These are phyloP conservation scores for Elegia similella DNA, from an alignment of 2,888 invertebrate species.

Conservation along the genomic window DNA sequence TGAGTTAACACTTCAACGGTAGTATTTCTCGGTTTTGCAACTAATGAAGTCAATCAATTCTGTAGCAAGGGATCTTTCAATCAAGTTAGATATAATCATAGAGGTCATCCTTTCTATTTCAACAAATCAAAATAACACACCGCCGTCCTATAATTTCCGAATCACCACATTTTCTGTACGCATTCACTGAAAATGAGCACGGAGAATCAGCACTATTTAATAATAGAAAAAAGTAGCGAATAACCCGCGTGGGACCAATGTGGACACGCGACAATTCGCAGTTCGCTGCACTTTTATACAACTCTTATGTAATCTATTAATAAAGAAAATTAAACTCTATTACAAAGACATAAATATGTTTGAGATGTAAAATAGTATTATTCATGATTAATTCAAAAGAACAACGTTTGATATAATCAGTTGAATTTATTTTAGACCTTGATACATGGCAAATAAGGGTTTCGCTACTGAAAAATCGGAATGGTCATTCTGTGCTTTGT, in stretches of 20 bases:
- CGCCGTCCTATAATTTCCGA: slow-evolving; percentile 37
- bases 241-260: slow-evolving; percentile 37
- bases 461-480: no score
- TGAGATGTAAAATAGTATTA: not conserved
- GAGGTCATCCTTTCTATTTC: not conserved
- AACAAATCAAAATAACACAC: slow-evolving; percentile 22
- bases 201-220: slow-evolving; percentile 27
- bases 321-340: not conserved
- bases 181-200: slow-evolving; percentile 26
- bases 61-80: no score
- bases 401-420: not conserved
- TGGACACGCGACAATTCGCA: slow-evolving; percentile 24
- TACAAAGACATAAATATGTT: not conserved
- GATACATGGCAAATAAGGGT: no score
- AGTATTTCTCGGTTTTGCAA: no score
- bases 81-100: no score
- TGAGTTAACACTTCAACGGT: no score
- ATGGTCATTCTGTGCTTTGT: no score
- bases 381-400: not conserved
- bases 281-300: slow-evolving; percentile 22
- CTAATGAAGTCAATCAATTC: no score
- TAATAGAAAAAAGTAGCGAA: slow-evolving; percentile 28
- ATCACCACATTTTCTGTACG: slow-evolving; percentile 21
- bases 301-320: not conserved
- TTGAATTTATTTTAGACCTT: not conserved